Conservation (phyloP, 2,888 invertebrate genomes). For the Ichneumoninae sp. region DNA sequence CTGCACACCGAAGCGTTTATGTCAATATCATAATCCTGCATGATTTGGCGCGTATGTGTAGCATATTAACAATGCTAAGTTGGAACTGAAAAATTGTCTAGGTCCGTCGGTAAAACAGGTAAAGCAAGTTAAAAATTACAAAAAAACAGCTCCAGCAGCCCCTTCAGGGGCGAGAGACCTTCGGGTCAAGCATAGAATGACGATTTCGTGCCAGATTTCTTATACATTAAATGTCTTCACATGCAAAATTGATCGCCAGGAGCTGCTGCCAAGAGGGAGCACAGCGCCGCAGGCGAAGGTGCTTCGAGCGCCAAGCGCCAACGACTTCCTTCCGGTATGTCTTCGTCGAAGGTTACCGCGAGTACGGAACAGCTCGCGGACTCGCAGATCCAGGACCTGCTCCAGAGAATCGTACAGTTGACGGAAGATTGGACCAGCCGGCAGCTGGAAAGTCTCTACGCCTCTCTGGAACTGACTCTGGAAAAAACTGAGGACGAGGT, state of each 20-base stretch:
- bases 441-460: conserved; percentile 75
- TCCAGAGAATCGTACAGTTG: conserved; percentile 71
- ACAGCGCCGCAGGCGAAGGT: conserved; percentile 73
- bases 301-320: conserved; percentile 73
- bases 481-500: conserved; percentile 70
- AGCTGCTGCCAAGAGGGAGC: conserved; percentile 75
- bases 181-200: no score
- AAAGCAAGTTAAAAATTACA: no score
- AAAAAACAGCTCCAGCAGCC: no score
- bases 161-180: no score
- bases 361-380: conserved; percentile 71
- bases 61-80: no score
- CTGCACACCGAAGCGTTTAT: no score
- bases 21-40: no score
- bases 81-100: no score
- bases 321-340: conserved; percentile 65
- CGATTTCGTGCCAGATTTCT: no score
- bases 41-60: no score
- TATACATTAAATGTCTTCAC: background rate
- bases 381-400: conserved; percentile 73
- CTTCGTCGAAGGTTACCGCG: conserved; percentile 38
- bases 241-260: conserved; percentile 62
- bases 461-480: conserved; percentile 71
- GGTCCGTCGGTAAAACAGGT: no score
- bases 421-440: conserved; percentile 79